Conservation (phyloP, 2,113 vertebrate genomes). For the Albula glossodonta region DNA sequence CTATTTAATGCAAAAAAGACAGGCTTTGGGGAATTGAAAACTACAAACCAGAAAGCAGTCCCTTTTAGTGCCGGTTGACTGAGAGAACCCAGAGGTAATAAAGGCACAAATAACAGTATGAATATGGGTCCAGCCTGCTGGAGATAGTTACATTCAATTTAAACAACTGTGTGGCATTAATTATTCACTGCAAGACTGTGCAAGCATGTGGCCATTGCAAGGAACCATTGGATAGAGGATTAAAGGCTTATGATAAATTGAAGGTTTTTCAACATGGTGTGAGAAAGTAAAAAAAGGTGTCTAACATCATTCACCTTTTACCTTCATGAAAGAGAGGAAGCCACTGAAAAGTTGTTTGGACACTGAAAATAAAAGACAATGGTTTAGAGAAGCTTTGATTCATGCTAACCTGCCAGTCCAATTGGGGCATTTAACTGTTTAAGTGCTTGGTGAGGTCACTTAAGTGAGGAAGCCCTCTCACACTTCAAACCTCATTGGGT, state of each 20-base stretch:
- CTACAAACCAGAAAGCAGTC: not conserved
- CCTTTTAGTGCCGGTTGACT: not conserved
- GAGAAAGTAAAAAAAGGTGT: not conserved
- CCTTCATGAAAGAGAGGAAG: not conserved
- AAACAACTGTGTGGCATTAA: not conserved
- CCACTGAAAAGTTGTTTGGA: not conserved
- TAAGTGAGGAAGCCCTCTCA: not conserved
- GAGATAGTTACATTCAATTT: constrained; percentile 2
- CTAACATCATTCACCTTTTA: not conserved
- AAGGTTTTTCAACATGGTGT: not conserved
- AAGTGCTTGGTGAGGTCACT: not conserved
- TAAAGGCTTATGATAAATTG: not conserved
- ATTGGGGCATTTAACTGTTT: not conserved
- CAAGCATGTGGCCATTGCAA: not conserved
- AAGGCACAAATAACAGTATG: not conserved
- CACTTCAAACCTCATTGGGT: not conserved
- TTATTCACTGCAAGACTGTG: not conserved
- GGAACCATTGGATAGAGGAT: not conserved
- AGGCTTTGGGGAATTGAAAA: not conserved
- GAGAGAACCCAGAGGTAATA: not conserved
- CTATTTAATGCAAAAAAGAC: not conserved
- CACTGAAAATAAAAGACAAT: not conserved
- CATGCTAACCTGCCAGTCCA: not conserved
- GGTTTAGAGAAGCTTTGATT: not conserved
- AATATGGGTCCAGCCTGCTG: not conserved